Evolutionary conservation across 2,113 vertebrate species (phyloP).

Genomic region (Cryptotis parvus): DNA sequence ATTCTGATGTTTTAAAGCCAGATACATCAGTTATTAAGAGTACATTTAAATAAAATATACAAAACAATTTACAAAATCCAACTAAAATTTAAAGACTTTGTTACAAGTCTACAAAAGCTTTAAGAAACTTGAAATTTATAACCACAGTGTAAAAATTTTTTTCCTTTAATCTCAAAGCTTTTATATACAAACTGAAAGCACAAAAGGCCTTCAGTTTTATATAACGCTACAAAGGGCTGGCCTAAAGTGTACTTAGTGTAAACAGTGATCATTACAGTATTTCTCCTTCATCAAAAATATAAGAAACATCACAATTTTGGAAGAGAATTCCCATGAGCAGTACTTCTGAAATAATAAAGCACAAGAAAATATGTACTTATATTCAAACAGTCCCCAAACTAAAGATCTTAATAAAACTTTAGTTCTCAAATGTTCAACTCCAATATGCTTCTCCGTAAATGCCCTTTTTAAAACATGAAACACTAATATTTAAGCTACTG

Average conservation of each 20-base stretch:
- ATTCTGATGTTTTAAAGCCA: slow-evolving; percentile 87
- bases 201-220: slow-evolving; percentile 89
- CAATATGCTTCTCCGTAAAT: slow-evolving; percentile 81
- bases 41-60: slow-evolving; percentile 92
- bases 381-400: slow-evolving; percentile 82
- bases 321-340: slow-evolving; percentile 84
- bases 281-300: slow-evolving; percentile 89
- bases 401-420: slow-evolving; percentile 77
- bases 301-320: slow-evolving; percentile 87
- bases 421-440: slow-evolving; percentile 74
- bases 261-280: slow-evolving; percentile 88
- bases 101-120: slow-evolving; percentile 92
- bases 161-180: slow-evolving; percentile 90
- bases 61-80: slow-evolving; percentile 91
- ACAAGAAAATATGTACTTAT: slow-evolving; percentile 81
- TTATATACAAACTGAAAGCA: slow-evolving; percentile 89
- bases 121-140: slow-evolving; percentile 91
- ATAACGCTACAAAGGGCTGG: slow-evolving; percentile 90
- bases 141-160: slow-evolving; percentile 91
- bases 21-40: slow-evolving; percentile 86
- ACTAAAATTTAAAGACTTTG: slow-evolving; percentile 91
- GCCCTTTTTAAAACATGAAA: slow-evolving; percentile 64
- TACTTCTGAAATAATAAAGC: slow-evolving; percentile 81
- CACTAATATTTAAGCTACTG: slow-evolving; percentile 74
- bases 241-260: slow-evolving; percentile 91